Conservation (phyloP, 2,888 invertebrate species). For the Mycalesis mineus region DNA sequence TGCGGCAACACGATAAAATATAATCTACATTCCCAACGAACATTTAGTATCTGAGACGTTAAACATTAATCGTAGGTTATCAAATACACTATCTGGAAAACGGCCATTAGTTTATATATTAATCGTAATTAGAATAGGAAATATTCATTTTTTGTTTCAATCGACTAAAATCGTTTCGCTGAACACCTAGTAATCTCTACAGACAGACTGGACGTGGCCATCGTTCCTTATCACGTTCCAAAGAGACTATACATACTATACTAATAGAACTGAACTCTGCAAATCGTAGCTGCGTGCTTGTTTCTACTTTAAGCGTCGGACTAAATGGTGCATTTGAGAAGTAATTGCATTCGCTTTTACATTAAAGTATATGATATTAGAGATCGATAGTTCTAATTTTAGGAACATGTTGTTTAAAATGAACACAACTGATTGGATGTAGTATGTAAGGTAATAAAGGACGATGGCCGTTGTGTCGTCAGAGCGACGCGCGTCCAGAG, state of each 20-base stretch:
- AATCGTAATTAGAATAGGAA: slow-evolving; percentile 11
- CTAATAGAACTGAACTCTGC: too few species aligned
- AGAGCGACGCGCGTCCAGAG: neutral
- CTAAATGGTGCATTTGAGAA: too few species aligned
- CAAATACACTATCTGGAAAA: slow-evolving; percentile 20
- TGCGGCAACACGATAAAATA: slow-evolving; percentile 11
- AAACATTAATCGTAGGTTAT: slow-evolving; percentile 16
- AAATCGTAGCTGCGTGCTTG: too few species aligned
- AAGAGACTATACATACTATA: too few species aligned
- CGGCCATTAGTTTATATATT: slow-evolving; percentile 13
- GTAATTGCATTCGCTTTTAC: too few species aligned
- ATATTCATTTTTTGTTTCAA: slow-evolving; percentile 7
- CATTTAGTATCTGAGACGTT: slow-evolving; percentile 11
- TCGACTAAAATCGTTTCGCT: slow-evolving; percentile 6
- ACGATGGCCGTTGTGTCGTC: neutral
- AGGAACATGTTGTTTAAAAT: too few species aligned
- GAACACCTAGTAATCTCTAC: neutral
- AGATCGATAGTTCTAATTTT: too few species aligned
- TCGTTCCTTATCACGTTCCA: too few species aligned
- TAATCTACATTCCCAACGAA: slow-evolving; percentile 3
- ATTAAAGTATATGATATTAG: too few species aligned
- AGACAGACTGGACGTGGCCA: neutral
- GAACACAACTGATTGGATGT: too few species aligned
- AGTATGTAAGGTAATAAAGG: neutral
- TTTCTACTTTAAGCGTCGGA: too few species aligned